Evolutionary conservation across 1,140 invertebrate genomes (phyloP).

Genomic region (Pomacea maculata): DNA sequence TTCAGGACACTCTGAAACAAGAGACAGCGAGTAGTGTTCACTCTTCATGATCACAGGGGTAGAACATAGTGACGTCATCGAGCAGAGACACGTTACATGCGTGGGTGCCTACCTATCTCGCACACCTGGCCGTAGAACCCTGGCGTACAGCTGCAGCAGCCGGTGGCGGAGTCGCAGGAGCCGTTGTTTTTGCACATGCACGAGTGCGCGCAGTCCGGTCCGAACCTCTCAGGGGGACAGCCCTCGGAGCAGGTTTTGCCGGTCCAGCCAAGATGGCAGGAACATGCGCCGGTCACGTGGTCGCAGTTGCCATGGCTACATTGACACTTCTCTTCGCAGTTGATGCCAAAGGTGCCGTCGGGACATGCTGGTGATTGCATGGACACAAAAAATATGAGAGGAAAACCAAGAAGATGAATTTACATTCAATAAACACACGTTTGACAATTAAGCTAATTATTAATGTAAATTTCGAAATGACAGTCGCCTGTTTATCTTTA

Average conservation of each 20-base stretch:
- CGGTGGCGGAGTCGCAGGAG: slow-evolving; percentile 61
- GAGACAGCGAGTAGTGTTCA: neutral
- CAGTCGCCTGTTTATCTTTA: too few species aligned
- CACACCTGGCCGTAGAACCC: slow-evolving; percentile 65
- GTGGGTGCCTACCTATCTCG: slow-evolving; percentile 50
- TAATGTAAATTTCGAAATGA: too few species aligned
- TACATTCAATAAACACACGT: too few species aligned
- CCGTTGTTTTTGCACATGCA: slow-evolving; percentile 78
- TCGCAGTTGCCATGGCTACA: slow-evolving; percentile 87
- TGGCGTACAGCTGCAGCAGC: slow-evolving; percentile 64
- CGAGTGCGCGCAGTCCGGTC: slow-evolving; percentile 74
- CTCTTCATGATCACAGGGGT: neutral
- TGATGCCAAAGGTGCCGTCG: slow-evolving; percentile 76
- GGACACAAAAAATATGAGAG: slow-evolving; percentile 80
- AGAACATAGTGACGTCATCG: neutral
- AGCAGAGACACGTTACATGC: neutral
- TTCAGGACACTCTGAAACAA: slow-evolving; percentile 50
- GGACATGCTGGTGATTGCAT: slow-evolving; percentile 71
- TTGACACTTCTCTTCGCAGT: slow-evolving; percentile 81
- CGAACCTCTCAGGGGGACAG: slow-evolving; percentile 64
- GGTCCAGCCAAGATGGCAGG: slow-evolving; percentile 82
- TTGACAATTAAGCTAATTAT: too few species aligned
- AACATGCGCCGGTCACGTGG: slow-evolving; percentile 79
- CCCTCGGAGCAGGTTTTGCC: slow-evolving; percentile 74
- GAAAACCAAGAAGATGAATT: slow-evolving; percentile 4